phyloP scores from a whole-genome alignment of 1,140 invertebrate species.

The Dendrolimus kikuchii region DNA sequence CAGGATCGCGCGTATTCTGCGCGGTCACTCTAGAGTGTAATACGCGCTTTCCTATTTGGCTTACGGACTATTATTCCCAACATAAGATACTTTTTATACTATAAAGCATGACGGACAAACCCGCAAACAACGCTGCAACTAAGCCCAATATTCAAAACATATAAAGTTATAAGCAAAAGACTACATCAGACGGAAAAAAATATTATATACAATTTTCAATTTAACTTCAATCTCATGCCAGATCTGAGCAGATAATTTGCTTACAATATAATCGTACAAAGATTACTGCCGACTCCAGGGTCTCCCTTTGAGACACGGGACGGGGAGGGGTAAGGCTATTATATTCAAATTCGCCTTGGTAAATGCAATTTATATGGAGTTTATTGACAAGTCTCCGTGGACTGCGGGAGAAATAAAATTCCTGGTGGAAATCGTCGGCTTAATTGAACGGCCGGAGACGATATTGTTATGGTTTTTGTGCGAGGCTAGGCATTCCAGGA shows the following conservation, averaged over 20 bases:
- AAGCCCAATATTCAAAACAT: no score
- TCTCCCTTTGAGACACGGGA: constrained; percentile 43
- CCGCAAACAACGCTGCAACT: no score
- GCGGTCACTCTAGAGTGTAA: constrained; percentile 2
- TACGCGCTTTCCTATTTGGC: constrained; percentile 6
- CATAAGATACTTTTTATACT: no score
- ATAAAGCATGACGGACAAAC: no score
- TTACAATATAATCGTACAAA: constrained; percentile 69
- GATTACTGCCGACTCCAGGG: constrained; percentile 47
- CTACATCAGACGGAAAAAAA: constrained; percentile 6
- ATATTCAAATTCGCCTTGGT: constrained; percentile 66
- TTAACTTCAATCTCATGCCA: constrained; percentile 38
- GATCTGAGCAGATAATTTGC: constrained; percentile 67
- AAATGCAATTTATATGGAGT: constrained; percentile 66
- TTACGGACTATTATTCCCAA: no score
- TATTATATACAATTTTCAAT: constrained; percentile 30
- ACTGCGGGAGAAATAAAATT: constrained; percentile 47
- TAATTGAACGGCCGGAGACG: constrained; percentile 55
- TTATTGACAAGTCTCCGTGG: constrained; percentile 62
- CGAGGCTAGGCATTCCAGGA: neutral
- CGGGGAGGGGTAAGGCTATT: constrained; percentile 57
- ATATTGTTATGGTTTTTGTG: constrained; percentile 57
- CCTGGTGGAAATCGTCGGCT: constrained; percentile 26
- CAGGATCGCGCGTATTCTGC: constrained; percentile 1
- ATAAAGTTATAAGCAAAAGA: no score